Base-by-base conservation (phyloP, 2,888 invertebrate species). In the Netelia fuscicornis region DNA sequence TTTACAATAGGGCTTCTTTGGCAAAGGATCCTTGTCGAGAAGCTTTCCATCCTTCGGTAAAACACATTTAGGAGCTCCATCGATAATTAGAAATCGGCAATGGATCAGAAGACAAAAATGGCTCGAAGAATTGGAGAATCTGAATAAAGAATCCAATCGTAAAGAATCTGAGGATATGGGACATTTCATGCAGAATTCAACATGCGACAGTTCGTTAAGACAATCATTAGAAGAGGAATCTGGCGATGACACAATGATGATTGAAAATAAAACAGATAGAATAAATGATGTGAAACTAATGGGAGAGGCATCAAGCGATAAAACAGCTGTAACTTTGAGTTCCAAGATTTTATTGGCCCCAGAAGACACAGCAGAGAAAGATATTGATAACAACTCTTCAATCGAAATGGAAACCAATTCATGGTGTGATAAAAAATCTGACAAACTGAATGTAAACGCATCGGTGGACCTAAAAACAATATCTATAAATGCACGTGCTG, bases 11-110 rank as follows among this genome's bases (percentile, higher is more conserved):
- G 97, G 97, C 0, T 96, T 95, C 91, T 97, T 96, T 94, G 97
- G 97, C 0, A 97, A 97, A 94, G 97, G 96, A 0, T 95, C 96
- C 8, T 91, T 95, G 58, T 96, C 97, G 0, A 94, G 96, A 54
- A 95, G 95, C 25, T 94, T 94, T 88, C 96, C 95, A 82, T 93
- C 92, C 44, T 94, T 93, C 85, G 93, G 92, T 44, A 94, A 93
- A 89, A 90, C 89, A 64, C 93, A 90, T 86, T 94, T 94, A 44
- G 92, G 92, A 75, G 92, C 91, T 58, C 95, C 94, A 74, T 92
- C 94, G 79, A 94, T 96, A 86, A 93, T 96, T 89, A 94, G 96
- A 80, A 95, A 95, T 86, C 94, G 96, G 86, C 96, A 96, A 88
- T 96, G 95, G 93, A 86, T 94, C 25, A 95, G 95, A 86, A 94